A percentile compares a stretch with the other conserved stretches of the same genome.
These are phyloP conservation scores for Craniophora ligustri DNA, from an alignment of 2,888 invertebrate genomes.

Conservation along the genomic window DNA sequence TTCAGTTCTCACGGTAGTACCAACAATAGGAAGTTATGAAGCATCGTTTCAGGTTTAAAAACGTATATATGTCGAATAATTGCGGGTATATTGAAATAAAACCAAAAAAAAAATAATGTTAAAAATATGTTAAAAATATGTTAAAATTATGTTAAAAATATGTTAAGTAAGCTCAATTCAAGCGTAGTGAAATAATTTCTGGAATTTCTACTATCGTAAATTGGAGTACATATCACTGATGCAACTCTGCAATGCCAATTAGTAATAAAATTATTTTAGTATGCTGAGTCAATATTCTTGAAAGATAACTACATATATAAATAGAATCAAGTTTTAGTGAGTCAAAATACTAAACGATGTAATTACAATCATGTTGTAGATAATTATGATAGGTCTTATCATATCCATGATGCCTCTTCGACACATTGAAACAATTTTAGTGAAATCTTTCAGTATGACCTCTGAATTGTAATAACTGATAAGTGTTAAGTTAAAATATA, in stretches of 20 bases:
- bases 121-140: too few relatives aligned
- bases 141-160: too few relatives aligned
- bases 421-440: too few relatives aligned
- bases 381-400: constrained; percentile 15
- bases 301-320: constrained; percentile 17
- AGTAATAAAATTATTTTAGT: constrained; percentile 10
- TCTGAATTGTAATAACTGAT: neutral
- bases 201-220: too few relatives aligned
- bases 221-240: too few relatives aligned
- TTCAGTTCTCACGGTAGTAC: constrained; percentile 26
- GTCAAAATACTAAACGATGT: constrained; percentile 13
- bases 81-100: neutral
- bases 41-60: constrained; percentile 8
- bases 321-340: constrained; percentile 6
- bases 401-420: too few relatives aligned
- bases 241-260: neutral
- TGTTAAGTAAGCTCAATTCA: too few relatives aligned
- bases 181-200: too few relatives aligned
- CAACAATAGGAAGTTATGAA: constrained; percentile 21
- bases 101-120: too few relatives aligned
- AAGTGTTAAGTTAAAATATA: neutral
- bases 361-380: constrained; percentile 6
- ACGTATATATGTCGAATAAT: neutral
- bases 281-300: neutral
- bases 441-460: too few relatives aligned